A percentile compares a stretch with the other conserved stretches of the same genome.
phyloP scores from a whole-genome alignment of 2,113 vertebrate genomes.

The Rhynchomys soricoides region DNA sequence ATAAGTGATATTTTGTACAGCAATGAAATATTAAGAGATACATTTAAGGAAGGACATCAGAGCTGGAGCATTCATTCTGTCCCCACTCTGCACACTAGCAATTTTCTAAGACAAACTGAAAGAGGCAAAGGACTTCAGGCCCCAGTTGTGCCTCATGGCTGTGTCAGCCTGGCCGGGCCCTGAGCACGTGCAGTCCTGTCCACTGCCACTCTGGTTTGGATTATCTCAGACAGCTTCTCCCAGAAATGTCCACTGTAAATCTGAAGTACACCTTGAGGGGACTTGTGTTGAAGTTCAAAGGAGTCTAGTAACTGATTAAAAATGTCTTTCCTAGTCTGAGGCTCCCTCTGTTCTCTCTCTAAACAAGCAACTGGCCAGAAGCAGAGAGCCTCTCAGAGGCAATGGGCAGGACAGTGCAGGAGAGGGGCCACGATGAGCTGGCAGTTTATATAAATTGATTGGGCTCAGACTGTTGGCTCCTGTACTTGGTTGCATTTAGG shows the following conservation, averaged over 20 bases:
- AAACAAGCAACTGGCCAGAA: constrained; percentile 44
- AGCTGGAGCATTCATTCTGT: no score
- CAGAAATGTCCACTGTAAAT: neutral
- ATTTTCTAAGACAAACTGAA: neutral
- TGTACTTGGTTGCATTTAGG: neutral
- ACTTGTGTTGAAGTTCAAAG: constrained; percentile 53
- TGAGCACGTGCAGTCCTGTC: neutral
- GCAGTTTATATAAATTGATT: neutral
- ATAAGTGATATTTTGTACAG: neutral
- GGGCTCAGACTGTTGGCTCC: neutral
- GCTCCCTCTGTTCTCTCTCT: constrained; percentile 20
- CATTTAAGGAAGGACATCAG: neutral
- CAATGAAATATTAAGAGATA: neutral
- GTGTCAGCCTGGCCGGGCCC: neutral
- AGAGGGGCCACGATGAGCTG: neutral
- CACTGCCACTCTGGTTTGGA: neutral
- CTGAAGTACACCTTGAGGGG: constrained; percentile 39
- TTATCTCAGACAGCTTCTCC: constrained; percentile 12
- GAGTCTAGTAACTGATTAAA: constrained; percentile 52
- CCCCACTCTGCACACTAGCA: fast-evolving
- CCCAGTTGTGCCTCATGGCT: fast-evolving
- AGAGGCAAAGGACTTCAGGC: neutral
- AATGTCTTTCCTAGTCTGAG: constrained; percentile 34
- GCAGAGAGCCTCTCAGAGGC: neutral
- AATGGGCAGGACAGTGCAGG: neutral